Conservation (phyloP, 2,113 vertebrate species). For the Accipiter cooperii region DNA sequence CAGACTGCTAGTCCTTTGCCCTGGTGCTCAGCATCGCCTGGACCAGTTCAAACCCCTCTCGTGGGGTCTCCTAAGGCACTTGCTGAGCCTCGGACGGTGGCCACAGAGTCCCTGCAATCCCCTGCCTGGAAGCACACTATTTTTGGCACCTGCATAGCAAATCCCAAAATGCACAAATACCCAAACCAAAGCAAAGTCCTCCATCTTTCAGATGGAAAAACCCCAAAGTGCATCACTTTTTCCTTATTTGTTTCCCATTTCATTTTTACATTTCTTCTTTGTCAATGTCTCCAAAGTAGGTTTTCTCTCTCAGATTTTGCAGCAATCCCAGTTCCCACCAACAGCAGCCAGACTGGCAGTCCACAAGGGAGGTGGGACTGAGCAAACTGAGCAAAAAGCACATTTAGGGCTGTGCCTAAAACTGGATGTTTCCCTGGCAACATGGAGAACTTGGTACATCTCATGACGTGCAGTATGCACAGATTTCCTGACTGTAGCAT, state of each 20-base stretch:
- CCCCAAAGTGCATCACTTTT: not conserved
- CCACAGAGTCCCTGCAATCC: not conserved
- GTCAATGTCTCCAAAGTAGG: not conserved
- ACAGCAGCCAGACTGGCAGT: not conserved
- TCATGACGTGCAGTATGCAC: not conserved
- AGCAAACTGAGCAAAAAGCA: not conserved
- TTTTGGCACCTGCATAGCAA: not conserved
- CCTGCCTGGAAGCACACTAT: fast-evolving
- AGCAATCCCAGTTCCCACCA: not conserved
- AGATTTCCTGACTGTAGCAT: not conserved
- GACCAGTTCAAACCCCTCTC: not conserved
- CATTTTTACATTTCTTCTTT: not conserved
- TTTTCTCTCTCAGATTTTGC: not conserved
- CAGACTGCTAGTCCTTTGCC: not conserved
- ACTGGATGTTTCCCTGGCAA: constrained; percentile 46
- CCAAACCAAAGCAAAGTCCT: not conserved
- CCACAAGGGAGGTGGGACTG: not conserved
- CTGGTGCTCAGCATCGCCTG: not conserved
- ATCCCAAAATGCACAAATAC: not conserved
- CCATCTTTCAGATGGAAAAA: not conserved
- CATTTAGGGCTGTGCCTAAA: constrained; percentile 12
- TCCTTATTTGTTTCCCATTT: not conserved
- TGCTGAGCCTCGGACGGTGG: not conserved
- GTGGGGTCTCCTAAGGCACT: not conserved
- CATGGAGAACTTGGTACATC: constrained; percentile 16